A percentile compares a stretch with the other conserved stretches of the same genome.
Conservation (phyloP, 2,888 invertebrate species). For the Congeria kusceri region DNA sequence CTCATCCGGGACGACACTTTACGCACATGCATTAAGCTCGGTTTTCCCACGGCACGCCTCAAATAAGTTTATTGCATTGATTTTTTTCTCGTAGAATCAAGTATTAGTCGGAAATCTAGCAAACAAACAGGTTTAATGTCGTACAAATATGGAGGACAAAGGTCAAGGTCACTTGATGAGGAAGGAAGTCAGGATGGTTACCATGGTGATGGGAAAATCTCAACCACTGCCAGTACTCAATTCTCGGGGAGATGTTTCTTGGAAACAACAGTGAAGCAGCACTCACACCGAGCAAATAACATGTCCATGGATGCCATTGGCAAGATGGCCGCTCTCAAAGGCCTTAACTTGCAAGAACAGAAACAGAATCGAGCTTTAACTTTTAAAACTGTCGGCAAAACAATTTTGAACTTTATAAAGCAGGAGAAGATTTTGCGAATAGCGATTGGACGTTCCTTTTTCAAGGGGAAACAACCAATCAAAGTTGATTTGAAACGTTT, state of each 20-base stretch:
- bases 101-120: neutral
- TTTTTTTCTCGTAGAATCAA: neutral
- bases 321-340: slow-evolving; percentile 27
- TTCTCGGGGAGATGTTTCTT: slow-evolving; percentile 48
- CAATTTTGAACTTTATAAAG: slow-evolving; percentile 63
- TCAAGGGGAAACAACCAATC: slow-evolving; percentile 51
- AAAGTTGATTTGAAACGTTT: slow-evolving; percentile 67
- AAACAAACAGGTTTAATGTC: neutral
- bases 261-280: slow-evolving; percentile 36
- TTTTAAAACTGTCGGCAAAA: slow-evolving; percentile 64
- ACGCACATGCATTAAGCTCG: too few species aligned
- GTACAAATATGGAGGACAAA: slow-evolving; percentile 18
- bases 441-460: slow-evolving; percentile 61
- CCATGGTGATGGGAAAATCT: slow-evolving; percentile 35
- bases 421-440: slow-evolving; percentile 65
- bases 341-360: slow-evolving; percentile 53
- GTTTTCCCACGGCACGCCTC: neutral
- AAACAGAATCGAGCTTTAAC: slow-evolving; percentile 52
- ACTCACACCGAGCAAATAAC: slow-evolving; percentile 6
- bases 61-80: neutral
- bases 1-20: too few species aligned
- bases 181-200: slow-evolving; percentile 47
- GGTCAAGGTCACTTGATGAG: slow-evolving; percentile 61
- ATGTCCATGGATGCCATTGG: slow-evolving; percentile 33
- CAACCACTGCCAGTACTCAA: slow-evolving; percentile 40